Evolutionary conservation across 2,797 vertebrate species (phyloP).

Genomic region (Pitangus sulphuratus): DNA sequence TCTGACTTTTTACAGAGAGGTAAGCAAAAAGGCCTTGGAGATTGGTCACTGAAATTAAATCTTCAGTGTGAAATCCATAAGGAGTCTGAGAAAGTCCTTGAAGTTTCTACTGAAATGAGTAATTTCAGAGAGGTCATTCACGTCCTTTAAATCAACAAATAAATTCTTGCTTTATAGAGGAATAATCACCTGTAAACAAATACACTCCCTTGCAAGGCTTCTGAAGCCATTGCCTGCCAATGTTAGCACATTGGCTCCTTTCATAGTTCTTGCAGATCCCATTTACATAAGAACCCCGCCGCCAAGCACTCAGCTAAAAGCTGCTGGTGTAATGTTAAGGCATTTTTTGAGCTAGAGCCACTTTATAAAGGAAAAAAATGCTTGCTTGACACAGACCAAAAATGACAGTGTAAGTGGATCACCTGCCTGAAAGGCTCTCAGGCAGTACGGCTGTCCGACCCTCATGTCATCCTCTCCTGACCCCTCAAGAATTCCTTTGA

Average conservation of each 20-base stretch:
- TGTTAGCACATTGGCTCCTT: neutral
- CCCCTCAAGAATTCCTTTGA: slow-evolving; percentile 50
- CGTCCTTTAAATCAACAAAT: slow-evolving; percentile 66
- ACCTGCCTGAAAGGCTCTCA: slow-evolving; percentile 40
- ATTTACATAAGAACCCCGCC: neutral
- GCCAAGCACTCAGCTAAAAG: neutral
- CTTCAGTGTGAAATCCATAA: neutral
- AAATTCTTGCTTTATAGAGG: slow-evolving; percentile 65
- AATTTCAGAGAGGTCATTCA: neutral
- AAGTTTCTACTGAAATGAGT: neutral
- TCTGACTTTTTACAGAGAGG: neutral
- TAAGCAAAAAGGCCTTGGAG: neutral
- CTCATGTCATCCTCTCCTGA: neutral
- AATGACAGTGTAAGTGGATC: slow-evolving; percentile 48
- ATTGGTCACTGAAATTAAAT: neutral
- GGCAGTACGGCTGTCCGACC: neutral
- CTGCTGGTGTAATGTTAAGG: rapidly evolving
- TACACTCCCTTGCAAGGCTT: slow-evolving; percentile 49
- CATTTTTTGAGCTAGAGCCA: neutral
- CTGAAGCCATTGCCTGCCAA: neutral
- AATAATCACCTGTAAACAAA: slow-evolving; percentile 77
- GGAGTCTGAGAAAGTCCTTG: neutral
- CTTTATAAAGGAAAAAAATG: neutral
- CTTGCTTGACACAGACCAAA: slow-evolving; percentile 6
- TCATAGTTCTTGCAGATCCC: neutral